phyloP scores from a whole-genome alignment of 2,797 vertebrate species.

The Malurus leucopterus region DNA sequence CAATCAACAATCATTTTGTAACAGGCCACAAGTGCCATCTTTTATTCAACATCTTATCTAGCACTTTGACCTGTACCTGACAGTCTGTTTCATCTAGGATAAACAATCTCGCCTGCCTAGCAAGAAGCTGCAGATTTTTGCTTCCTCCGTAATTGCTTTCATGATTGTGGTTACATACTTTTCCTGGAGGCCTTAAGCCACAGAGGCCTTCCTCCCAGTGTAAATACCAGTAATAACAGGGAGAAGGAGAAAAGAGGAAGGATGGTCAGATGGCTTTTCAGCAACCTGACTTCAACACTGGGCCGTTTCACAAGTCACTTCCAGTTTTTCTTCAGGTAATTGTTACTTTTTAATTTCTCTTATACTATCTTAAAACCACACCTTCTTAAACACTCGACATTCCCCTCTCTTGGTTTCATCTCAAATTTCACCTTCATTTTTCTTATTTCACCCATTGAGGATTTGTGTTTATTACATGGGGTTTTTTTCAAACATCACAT shows the following conservation, averaged over 20 bases:
- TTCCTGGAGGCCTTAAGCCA: background rate
- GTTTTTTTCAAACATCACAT: rapidly evolving
- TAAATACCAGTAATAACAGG: background rate
- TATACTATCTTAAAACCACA: background rate
- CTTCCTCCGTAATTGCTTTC: background rate
- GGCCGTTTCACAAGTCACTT: background rate
- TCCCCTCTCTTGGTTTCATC: background rate
- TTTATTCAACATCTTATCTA: background rate
- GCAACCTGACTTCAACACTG: background rate
- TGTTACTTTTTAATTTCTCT: background rate
- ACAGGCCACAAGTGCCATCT: background rate
- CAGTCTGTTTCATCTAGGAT: background rate
- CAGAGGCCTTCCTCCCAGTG: background rate
- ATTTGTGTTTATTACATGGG: background rate
- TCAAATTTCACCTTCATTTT: background rate
- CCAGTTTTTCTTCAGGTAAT: background rate
- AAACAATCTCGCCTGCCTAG: background rate
- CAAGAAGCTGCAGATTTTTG: background rate
- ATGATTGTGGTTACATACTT: background rate
- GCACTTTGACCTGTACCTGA: background rate
- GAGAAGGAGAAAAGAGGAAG: background rate
- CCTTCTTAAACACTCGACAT: background rate
- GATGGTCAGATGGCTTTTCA: background rate
- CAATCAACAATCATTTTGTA: background rate
- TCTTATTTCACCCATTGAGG: background rate